These are phyloP conservation scores for Celastrina argiolus DNA, from an alignment of 2,888 invertebrate species.

Conservation along the genomic window DNA sequence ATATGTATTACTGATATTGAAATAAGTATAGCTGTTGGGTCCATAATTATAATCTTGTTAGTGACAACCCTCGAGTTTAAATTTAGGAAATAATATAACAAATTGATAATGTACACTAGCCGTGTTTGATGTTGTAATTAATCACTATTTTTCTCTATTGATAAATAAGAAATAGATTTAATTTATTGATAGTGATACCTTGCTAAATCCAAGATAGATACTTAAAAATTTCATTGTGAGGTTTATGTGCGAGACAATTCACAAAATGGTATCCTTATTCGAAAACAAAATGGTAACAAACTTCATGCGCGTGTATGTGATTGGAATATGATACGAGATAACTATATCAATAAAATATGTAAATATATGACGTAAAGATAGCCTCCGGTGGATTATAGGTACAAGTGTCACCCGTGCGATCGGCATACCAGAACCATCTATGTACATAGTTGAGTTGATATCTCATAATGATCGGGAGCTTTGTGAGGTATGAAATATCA, in stretches of 20 bases:
- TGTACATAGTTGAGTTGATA: constrained; percentile 31
- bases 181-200: too few relatives aligned
- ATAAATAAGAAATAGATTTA: too few relatives aligned
- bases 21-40: not conserved
- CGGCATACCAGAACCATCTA: constrained; percentile 26
- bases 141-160: too few relatives aligned
- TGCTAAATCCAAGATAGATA: too few relatives aligned
- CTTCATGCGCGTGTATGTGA: not conserved
- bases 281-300: not conserved
- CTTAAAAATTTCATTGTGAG: too few relatives aligned
- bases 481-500: constrained; percentile 40
- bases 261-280: not conserved
- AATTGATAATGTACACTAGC: too few relatives aligned
- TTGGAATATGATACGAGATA: constrained; percentile 11
- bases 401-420: not conserved
- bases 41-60: too few relatives aligned
- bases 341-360: constrained; percentile 22
- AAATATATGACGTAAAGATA: constrained; percentile 25
- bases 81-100: too few relatives aligned
- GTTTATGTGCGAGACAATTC: not conserved
- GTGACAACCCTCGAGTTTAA: too few relatives aligned
- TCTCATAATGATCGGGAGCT: not conserved
- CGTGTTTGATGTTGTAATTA: too few relatives aligned
- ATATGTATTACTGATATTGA: not conserved
- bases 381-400: not conserved